Conservation (phyloP, 1,140 invertebrate species). For the Linepithema humile region DNA sequence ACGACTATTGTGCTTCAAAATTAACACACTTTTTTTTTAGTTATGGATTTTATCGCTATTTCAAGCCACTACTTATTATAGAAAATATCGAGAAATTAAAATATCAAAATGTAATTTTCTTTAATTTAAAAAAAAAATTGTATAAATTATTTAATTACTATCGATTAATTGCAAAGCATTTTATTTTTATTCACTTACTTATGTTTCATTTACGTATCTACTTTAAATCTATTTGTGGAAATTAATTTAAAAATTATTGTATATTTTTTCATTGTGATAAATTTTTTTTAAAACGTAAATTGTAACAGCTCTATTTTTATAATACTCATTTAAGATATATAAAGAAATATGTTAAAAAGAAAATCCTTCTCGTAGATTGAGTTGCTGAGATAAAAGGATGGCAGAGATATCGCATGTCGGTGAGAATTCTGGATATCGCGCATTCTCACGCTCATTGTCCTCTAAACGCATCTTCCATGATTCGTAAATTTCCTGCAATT, state of each 20-base stretch:
- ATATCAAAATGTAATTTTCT: background rate
- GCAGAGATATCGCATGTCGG: background rate
- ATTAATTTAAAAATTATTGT: background rate
- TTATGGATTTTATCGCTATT: background rate
- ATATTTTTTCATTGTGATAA: background rate
- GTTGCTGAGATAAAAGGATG: background rate
- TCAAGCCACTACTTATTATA: background rate
- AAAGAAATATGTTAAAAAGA: background rate
- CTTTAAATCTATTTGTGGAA: background rate
- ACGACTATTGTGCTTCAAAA: background rate
- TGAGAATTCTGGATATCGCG: background rate
- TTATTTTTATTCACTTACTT: background rate
- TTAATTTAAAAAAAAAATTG: background rate
- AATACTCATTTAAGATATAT: background rate
- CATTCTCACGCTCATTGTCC: slow-evolving; percentile 43
- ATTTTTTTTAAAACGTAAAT: background rate
- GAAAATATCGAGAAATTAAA: background rate
- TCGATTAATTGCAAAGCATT: background rate
- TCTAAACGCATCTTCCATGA: slow-evolving; percentile 22
- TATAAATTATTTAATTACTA: background rate
- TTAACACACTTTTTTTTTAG: background rate
- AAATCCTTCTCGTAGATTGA: background rate
- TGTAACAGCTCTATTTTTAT: background rate
- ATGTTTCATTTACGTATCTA: background rate
- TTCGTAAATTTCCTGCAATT: slow-evolving; percentile 55